Base-by-base conservation (phyloP, 2,888 invertebrate species). In the Pterobdella sp. region DNA sequence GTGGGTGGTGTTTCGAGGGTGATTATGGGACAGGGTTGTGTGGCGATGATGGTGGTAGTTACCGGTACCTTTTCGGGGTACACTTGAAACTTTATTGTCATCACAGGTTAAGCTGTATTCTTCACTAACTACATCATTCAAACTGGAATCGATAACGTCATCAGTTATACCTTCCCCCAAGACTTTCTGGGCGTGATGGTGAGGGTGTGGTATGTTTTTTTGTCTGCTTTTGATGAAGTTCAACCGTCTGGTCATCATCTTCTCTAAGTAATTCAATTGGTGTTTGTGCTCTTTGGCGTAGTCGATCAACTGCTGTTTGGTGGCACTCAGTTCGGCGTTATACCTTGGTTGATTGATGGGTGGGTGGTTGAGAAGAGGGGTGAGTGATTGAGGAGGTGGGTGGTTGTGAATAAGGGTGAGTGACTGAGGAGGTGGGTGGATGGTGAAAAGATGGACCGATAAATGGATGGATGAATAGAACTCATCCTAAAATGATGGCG, bases 201-300 rank as follows among this genome's bases (percentile, higher is more conserved):
- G 68, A 68, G 4, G 10, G 4, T 68, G 26, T 26, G n/a, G 4
- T 37, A 68, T 35, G 26, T 34, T n/a, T n/a, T 68, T 42, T 1
- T 32, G 68, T 3, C 42, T 36, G 14, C n/a, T 42, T 31, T 68
- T 68, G 14, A 68, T 34, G n/a, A 68, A 26, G 4, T 68, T 29
- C 68, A 68, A 42, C 26, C 68, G 36, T n/a, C 42, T 35, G 26
- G 29, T 29, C 18, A 68, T 42, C 26, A 36, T 42, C 31, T 68
- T 68, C 31, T 68, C 42, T 26, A 68, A 42, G 26, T 7, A 29
- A 14, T n/a, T 31, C 68, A 68, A 37, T 42, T 68, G 36, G 18
- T 37, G 36, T 36, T 68, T 42, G 3, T 68, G 68, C 1, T 35
- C 42, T 4, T n/a, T 36, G n/a, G 26, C 31, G 68, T 42, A 68